A percentile compares a stretch with the other conserved stretches of the same genome.
Conservation (phyloP, 2,113 vertebrate genomes). For the Sinocyclocheilus anophthalmus region DNA sequence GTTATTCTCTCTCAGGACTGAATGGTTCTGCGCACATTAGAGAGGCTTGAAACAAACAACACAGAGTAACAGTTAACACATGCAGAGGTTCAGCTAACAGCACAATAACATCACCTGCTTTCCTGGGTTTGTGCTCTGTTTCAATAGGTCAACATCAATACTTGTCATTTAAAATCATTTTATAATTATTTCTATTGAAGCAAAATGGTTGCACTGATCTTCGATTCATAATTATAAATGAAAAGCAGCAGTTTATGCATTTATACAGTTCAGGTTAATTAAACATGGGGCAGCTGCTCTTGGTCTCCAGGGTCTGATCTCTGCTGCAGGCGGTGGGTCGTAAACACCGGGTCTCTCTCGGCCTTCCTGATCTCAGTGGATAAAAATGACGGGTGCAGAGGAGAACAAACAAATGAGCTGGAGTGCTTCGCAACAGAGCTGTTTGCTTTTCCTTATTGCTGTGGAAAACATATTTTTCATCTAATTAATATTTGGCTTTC, state of each 20-base stretch:
- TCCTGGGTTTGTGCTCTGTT: not conserved
- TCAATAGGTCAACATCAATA: not conserved
- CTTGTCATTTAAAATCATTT: not conserved
- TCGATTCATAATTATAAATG: not conserved
- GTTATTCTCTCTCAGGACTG: slow-evolving; percentile 21
- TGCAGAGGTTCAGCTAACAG: slow-evolving; percentile 10
- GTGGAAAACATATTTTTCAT: not conserved
- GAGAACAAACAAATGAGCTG: slow-evolving; percentile 52
- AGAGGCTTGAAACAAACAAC: slow-evolving; percentile 31
- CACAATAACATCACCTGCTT: slow-evolving; percentile 21
- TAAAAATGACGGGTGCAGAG: slow-evolving; percentile 35
- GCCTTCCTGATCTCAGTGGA: slow-evolving; percentile 57
- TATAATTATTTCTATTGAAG: not conserved
- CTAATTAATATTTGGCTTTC: not conserved
- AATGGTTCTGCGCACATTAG: slow-evolving; percentile 20
- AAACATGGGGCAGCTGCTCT: slow-evolving; percentile 40
- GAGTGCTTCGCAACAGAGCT: not conserved
- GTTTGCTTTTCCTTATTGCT: not conserved
- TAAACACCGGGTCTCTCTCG: slow-evolving; percentile 62
- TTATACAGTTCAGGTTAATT: slow-evolving; percentile 32
- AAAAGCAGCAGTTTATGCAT: slow-evolving; percentile 25
- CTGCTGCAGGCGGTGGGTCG: slow-evolving; percentile 34
- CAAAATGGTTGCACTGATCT: not conserved
- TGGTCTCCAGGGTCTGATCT: slow-evolving; percentile 42
- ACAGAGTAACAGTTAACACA: slow-evolving; percentile 38